Evolutionary conservation across 2,113 vertebrate genomes (phyloP).

Genomic region (Donacobius atricapilla): DNA sequence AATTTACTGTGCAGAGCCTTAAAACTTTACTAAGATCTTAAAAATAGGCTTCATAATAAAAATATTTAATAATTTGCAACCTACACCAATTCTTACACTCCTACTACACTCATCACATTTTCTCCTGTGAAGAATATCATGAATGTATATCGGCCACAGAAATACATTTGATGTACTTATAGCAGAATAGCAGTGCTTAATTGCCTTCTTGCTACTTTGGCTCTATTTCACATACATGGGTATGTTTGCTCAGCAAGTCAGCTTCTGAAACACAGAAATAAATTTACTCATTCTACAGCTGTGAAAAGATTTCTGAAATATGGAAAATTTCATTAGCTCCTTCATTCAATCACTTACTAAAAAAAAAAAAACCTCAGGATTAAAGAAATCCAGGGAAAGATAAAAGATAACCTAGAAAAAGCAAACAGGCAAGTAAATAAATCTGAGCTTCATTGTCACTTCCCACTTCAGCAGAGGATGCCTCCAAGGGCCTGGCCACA

Average conservation of each 20-base stretch:
- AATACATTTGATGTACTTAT: not conserved
- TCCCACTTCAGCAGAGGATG: not conserved
- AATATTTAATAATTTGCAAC: not conserved
- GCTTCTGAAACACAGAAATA: not conserved
- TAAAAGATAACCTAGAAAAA: not conserved
- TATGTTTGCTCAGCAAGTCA: not conserved
- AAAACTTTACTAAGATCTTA: not conserved
- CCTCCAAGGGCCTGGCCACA: fast-evolving
- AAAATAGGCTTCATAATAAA: not conserved
- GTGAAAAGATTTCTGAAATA: not conserved
- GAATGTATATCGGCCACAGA: not conserved
- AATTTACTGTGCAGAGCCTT: not conserved
- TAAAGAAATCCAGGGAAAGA: not conserved
- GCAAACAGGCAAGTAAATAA: not conserved
- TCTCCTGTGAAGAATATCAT: not conserved
- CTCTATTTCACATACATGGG: not conserved
- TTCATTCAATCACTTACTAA: not conserved
- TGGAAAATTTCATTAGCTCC: not conserved
- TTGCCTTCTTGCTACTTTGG: not conserved
- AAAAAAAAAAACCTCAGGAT: not conserved
- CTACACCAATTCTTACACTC: not conserved
- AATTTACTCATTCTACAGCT: not conserved
- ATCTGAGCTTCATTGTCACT: not conserved
- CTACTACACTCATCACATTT: not conserved
- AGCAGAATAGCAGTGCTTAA: not conserved